Evolutionary conservation across 2,888 invertebrate species (phyloP).

Genomic region (Thecophora atra): DNA sequence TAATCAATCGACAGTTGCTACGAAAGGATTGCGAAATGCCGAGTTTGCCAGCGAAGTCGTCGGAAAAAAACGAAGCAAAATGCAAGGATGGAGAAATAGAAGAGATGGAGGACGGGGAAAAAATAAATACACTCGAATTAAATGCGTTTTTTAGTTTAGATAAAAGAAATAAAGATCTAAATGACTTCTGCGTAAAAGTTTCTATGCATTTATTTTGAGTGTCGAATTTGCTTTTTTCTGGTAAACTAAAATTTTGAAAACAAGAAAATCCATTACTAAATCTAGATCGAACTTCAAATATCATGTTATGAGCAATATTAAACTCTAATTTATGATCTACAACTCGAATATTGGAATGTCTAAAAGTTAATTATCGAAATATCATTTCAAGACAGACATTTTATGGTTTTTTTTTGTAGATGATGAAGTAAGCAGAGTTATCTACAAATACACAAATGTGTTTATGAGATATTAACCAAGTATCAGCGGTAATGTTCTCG

Average conservation of each 20-base stretch:
- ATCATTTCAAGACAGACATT: not conserved
- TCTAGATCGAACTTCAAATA: constrained; percentile 1
- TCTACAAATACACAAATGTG: no score
- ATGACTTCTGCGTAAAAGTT: no score
- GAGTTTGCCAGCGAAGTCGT: no score
- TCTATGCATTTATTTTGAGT: no score
- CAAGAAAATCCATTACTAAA: not conserved
- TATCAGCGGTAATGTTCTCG: no score
- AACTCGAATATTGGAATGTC: not conserved
- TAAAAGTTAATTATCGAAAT: not conserved
- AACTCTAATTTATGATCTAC: not conserved
- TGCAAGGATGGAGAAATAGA: no score
- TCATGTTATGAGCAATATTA: constrained; percentile 4
- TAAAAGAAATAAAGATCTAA: no score
- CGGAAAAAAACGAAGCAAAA: no score
- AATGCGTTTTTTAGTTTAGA: no score
- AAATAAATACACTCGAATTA: no score
- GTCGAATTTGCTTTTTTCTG: not conserved
- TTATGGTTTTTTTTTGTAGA: not conserved
- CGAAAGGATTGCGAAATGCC: not conserved
- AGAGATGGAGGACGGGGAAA: no score
- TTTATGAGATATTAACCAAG: no score
- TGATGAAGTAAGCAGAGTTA: not conserved
- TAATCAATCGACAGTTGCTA: not conserved
- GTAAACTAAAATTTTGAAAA: not conserved